Evolutionary conservation across 2,113 vertebrate species (phyloP).

Genomic region (Callospermophilus lateralis): DNA sequence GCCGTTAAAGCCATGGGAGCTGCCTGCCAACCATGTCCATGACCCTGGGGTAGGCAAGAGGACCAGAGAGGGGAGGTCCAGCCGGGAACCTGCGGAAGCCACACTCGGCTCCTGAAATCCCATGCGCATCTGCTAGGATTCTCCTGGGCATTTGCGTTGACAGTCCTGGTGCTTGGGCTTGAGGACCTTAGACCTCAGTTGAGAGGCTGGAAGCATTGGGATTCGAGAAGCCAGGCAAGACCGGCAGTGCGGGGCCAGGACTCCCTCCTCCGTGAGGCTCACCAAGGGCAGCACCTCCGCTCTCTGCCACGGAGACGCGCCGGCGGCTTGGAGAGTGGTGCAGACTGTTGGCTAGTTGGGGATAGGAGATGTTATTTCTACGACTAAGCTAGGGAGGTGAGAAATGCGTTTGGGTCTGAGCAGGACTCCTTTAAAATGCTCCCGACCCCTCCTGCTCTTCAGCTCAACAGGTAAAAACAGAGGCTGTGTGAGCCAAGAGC

Average conservation of each 20-base stretch:
- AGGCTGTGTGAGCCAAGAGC: not conserved
- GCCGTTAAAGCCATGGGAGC: not conserved
- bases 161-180: fast-evolving
- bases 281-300: fast-evolving
- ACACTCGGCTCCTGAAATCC: fast-evolving
- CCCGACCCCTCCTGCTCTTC: not conserved
- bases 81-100: not conserved
- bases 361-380: not conserved
- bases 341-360: not conserved
- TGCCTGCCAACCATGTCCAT: fast-evolving
- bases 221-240: not conserved
- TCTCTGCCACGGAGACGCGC: not conserved
- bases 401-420: not conserved
- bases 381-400: not conserved
- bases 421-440: fast-evolving
- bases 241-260: fast-evolving
- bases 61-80: no score
- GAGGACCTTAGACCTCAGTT: not conserved
- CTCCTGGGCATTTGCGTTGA: fast-evolving
- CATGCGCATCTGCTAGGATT: fast-evolving
- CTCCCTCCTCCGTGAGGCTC: fast-evolving
- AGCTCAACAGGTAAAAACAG: not conserved
- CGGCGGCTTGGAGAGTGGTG: not conserved
- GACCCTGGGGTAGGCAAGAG: fast-evolving
- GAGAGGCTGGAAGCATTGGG: not conserved